phyloP scores from a whole-genome alignment of 2,888 invertebrate genomes.

The Sipunculus nudus region DNA sequence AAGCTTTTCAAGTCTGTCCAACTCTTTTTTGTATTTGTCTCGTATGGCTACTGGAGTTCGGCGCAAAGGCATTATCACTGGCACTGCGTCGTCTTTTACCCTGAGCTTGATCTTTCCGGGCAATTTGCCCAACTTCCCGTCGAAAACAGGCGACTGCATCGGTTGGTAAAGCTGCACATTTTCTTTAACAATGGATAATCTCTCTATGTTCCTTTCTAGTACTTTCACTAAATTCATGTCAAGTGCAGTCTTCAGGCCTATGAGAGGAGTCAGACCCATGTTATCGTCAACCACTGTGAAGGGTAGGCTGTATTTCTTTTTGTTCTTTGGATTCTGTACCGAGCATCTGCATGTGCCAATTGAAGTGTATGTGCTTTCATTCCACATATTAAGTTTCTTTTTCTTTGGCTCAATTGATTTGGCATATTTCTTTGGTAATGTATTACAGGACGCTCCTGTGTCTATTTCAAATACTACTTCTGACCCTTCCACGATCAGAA shows the following conservation, averaged over 20 bases:
- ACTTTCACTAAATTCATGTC: slow-evolving; percentile 20
- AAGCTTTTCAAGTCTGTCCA: slow-evolving; percentile 19
- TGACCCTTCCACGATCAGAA: background rate
- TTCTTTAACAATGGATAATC: too few species aligned
- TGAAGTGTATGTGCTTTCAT: background rate
- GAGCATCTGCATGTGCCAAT: background rate
- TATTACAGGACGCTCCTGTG: slow-evolving; percentile 21
- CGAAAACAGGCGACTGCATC: slow-evolving; percentile 9
- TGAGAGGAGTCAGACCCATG: slow-evolving; percentile 15
- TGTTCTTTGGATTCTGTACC: slow-evolving; percentile 12
- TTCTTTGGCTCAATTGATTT: background rate
- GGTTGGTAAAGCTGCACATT: too few species aligned
- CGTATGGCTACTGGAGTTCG: slow-evolving; percentile 12
- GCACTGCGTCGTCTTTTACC: background rate
- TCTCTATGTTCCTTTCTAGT: slow-evolving; percentile 13
- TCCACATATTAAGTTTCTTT: slow-evolving; percentile 10
- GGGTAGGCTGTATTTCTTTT: slow-evolving; percentile 15
- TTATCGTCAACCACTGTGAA: slow-evolving; percentile 19
- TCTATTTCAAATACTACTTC: slow-evolving; percentile 21
- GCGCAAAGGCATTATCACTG: slow-evolving; percentile 17
- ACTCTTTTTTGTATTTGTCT: slow-evolving; percentile 21
- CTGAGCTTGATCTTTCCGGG: slow-evolving; percentile 11
- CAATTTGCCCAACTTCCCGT: background rate
- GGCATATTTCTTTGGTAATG: slow-evolving; percentile 14
- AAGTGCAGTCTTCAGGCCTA: slow-evolving; percentile 5